These are phyloP conservation scores for Melanotaenia nigrans DNA, from an alignment of 2,797 vertebrate genomes.

Conservation along the genomic window DNA sequence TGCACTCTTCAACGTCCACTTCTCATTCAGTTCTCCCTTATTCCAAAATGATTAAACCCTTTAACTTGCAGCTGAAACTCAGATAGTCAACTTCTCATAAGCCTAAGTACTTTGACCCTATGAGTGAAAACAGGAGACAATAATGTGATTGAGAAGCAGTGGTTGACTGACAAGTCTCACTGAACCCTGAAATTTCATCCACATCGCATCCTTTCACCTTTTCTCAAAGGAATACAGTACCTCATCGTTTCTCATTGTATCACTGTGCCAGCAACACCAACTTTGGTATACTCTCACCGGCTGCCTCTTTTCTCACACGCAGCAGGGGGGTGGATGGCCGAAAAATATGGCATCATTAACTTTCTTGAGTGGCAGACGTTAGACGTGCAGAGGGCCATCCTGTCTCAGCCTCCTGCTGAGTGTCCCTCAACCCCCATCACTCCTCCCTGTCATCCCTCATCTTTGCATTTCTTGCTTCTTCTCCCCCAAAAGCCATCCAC, in stretches of 20 bases:
- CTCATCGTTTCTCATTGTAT: constrained; percentile 64
- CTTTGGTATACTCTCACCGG: constrained; percentile 25
- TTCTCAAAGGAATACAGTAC: constrained; percentile 42
- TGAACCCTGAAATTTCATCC: constrained; percentile 61
- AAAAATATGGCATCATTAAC: constrained; percentile 83
- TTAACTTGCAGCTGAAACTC: constrained; percentile 72
- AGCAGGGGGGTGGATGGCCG: constrained; percentile 75
- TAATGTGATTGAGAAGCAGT: constrained; percentile 53
- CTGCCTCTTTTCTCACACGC: constrained; percentile 53
- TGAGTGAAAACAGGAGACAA: constrained; percentile 79
- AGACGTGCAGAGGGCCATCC: constrained; percentile 82
- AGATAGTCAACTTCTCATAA: constrained; percentile 80
- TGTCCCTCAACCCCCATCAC: constrained; percentile 77
- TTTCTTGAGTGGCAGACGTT: constrained; percentile 86
- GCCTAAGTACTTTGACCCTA: constrained; percentile 88
- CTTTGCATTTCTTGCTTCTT: constrained; percentile 16
- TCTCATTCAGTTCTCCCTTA: constrained; percentile 58
- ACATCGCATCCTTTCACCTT: constrained; percentile 15
- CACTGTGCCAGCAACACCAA: constrained; percentile 54
- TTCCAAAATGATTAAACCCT: constrained; percentile 77
- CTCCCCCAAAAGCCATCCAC: constrained; percentile 37
- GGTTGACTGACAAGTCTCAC: constrained; percentile 90
- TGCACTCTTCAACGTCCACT: constrained; percentile 49
- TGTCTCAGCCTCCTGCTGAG: constrained; percentile 80
- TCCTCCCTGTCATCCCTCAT: constrained; percentile 67